Conservation (phyloP, 2,113 vertebrate genomes). For the Rostratula benghalensis region DNA sequence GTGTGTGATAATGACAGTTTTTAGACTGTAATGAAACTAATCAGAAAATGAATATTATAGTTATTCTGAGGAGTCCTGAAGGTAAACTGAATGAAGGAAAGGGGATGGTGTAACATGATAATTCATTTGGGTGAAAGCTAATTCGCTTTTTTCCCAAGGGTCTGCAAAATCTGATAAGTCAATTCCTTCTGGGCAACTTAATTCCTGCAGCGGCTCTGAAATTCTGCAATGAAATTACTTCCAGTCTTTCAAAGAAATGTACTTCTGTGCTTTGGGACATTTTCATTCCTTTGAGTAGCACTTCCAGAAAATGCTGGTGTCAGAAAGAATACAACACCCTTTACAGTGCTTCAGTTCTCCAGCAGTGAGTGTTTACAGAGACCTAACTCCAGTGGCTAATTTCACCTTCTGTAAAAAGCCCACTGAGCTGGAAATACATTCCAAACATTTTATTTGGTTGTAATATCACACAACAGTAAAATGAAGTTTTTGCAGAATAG, state of each 20-base stretch:
- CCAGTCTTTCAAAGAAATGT: conserved; percentile 16
- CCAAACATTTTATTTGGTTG: not conserved
- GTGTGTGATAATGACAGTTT: not conserved
- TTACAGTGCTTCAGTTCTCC: not conserved
- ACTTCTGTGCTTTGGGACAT: conserved; percentile 17
- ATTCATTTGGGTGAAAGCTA: not conserved
- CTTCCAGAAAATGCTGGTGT: conserved; percentile 17
- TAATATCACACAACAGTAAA: not conserved
- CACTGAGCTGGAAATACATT: not conserved
- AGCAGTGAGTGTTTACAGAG: not conserved
- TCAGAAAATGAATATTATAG: not conserved
- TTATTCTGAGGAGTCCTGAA: not conserved
- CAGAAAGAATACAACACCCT: not conserved
- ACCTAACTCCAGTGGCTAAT: not conserved
- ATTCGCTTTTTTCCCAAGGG: not conserved
- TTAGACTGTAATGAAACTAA: not conserved
- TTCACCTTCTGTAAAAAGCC: not conserved
- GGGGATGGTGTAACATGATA: not conserved
- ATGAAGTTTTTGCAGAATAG: not conserved
- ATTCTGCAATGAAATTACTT: not conserved
- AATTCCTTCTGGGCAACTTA: not conserved
- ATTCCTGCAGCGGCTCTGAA: not conserved
- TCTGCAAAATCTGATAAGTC: conserved; percentile 1
- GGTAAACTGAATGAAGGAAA: not conserved
- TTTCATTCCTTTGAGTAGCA: not conserved